phyloP scores from a whole-genome alignment of 2,888 invertebrate genomes.

The Apantesis nais region DNA sequence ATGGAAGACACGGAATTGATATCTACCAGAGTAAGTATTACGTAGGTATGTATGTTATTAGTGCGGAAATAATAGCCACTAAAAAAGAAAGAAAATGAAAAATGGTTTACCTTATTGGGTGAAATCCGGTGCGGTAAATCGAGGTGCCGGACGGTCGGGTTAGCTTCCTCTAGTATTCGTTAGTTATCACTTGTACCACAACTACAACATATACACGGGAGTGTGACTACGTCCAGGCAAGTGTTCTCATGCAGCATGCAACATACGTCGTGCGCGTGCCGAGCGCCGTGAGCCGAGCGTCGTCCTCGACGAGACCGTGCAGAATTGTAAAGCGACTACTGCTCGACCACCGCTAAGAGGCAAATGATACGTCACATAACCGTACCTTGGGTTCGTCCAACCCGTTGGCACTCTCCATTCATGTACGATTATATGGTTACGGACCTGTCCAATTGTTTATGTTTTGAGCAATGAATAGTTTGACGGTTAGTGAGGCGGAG shows the following conservation, averaged over 20 bases:
- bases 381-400: not conserved
- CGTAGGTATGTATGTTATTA: not conserved
- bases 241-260: conserved; percentile 35
- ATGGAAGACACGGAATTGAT: not conserved
- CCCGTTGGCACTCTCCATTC: not conserved
- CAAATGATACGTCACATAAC: conserved; percentile 1
- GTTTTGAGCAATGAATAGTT: not conserved
- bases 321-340: conserved; percentile 7
- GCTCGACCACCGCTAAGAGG: conserved; percentile 22
- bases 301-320: conserved; percentile 1
- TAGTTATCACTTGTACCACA: conserved; percentile 71
- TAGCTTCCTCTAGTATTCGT: conserved; percentile 24
- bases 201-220: conserved; percentile 41
- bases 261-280: conserved; percentile 17
- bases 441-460: not conserved
- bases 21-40: not conserved
- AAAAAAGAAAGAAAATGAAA: not conserved
- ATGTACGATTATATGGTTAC: not conserved
- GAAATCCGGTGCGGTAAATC: not conserved
- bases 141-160: not conserved
- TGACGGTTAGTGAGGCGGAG: not conserved
- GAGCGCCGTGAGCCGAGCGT: not conserved
- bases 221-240: conserved; percentile 39
- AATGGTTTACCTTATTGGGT: conserved; percentile 12
- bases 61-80: not conserved